Evolutionary conservation across 2,113 vertebrate species (phyloP).

Genomic region (Oophaga pumilio): DNA sequence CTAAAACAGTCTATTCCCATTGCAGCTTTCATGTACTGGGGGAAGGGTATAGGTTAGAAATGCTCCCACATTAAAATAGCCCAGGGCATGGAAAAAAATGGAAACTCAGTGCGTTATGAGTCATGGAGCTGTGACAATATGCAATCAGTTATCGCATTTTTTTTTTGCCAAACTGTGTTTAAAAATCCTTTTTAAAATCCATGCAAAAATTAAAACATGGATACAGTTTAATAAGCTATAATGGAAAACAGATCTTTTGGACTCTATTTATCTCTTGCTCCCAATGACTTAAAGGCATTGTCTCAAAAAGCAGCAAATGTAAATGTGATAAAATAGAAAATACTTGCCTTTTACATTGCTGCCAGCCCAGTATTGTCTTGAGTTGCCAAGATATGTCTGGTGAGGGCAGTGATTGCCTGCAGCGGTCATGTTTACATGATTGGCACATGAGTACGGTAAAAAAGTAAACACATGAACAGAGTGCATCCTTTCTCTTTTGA

Average conservation of each 20-base stretch:
- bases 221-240: background rate
- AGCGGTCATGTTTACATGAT: too few species aligned
- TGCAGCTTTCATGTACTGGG: background rate
- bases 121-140: slow-evolving; percentile 8
- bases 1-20: background rate
- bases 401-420: too few species aligned
- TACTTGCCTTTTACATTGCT: too few species aligned
- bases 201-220: background rate
- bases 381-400: too few species aligned
- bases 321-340: too few species aligned
- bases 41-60: background rate
- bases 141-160: background rate
- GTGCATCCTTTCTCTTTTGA: too few species aligned
- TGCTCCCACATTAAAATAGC: slow-evolving; percentile 9
- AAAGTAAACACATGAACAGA: too few species aligned
- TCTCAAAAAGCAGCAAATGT: too few species aligned
- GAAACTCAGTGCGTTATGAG: background rate
- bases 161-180: background rate
- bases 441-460: too few species aligned
- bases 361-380: too few species aligned
- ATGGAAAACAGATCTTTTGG: background rate
- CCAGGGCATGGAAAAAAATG: background rate
- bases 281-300: background rate
- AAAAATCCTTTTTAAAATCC: background rate
- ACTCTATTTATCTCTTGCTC: background rate